A percentile compares a stretch with the other conserved stretches of the same genome.
Conservation (phyloP, 2,113 vertebrate genomes). For the Thalassarche chlororhynchos region DNA sequence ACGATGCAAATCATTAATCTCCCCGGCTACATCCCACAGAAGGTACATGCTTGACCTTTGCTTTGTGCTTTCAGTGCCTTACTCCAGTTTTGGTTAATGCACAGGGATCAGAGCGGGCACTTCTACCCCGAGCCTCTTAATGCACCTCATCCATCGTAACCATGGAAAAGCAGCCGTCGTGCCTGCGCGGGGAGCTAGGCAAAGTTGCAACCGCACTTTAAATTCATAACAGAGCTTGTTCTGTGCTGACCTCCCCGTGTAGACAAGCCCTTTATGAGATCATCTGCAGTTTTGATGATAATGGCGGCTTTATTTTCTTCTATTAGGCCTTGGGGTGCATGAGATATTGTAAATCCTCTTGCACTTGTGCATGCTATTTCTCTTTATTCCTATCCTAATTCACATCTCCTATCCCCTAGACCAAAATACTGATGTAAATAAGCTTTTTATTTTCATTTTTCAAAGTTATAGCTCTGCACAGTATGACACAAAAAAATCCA, state of each 20-base stretch:
- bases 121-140: neutral
- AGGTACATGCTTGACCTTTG: neutral
- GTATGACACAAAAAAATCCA: neutral
- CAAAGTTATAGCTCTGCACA: slow-evolving; percentile 36
- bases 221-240: slow-evolving; percentile 41
- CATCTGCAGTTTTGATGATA: slow-evolving; percentile 68
- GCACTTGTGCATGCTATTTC: neutral
- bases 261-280: slow-evolving; percentile 64
- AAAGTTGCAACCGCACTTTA: neutral
- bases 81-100: neutral
- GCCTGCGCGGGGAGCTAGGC: rapidly evolving
- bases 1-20: rapidly evolving
- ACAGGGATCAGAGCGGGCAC: rapidly evolving
- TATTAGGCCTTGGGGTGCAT: slow-evolving; percentile 50
- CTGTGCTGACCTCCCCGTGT: neutral
- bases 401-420: slow-evolving; percentile 39
- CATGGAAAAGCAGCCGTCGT: rapidly evolving
- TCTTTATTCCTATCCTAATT: slow-evolving; percentile 17
- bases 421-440: slow-evolving; percentile 60
- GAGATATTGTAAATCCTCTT: slow-evolving; percentile 59
- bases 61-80: neutral
- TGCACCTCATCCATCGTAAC: rapidly evolving
- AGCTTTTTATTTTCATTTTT: slow-evolving; percentile 65
- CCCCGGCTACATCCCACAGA: neutral
- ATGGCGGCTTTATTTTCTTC: slow-evolving; percentile 51